These are phyloP conservation scores for Maniola hyperantus DNA, from an alignment of 2,888 invertebrate genomes.

Conservation along the genomic window DNA sequence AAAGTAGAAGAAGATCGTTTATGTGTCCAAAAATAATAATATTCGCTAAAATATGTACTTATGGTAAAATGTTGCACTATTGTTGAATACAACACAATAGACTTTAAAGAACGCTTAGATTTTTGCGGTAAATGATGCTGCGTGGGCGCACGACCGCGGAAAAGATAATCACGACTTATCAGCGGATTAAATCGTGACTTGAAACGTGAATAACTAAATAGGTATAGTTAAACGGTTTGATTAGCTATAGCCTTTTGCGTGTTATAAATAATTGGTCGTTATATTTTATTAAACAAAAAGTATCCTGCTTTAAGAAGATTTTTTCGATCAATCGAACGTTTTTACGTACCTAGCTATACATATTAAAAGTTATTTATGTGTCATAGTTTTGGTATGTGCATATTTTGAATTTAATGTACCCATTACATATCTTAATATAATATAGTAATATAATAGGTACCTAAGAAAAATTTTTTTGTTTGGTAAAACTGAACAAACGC, in stretches of 20 bases:
- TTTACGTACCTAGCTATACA: not conserved
- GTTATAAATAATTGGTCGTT: conserved; percentile 20
- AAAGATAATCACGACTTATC: conserved; percentile 61
- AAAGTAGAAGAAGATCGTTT: too few species aligned
- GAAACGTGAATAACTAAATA: conserved; percentile 37
- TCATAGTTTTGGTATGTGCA: not conserved
- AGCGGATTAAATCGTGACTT: conserved; percentile 46
- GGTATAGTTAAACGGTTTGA: conserved; percentile 44
- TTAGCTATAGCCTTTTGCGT: conserved; percentile 56
- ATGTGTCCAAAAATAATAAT: too few species aligned
- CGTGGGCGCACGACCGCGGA: conserved; percentile 67
- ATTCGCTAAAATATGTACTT: too few species aligned
- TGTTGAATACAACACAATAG: too few species aligned
- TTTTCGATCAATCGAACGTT: conserved; percentile 8
- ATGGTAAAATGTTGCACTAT: too few species aligned
- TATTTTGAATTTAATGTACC: not conserved
- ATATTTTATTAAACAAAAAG: conserved; percentile 22
- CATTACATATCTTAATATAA: too few species aligned
- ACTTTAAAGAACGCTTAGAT: conserved; percentile 35
- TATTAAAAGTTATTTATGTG: not conserved
- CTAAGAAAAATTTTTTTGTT: too few species aligned
- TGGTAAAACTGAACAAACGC: too few species aligned
- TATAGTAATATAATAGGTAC: too few species aligned
- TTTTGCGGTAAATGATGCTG: conserved; percentile 47
- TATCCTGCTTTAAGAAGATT: not conserved